A percentile compares a stretch with the other conserved stretches of the same genome.
phyloP scores from a whole-genome alignment of 1,140 invertebrate genomes.

The Bursaphelenchus mucronatus region DNA sequence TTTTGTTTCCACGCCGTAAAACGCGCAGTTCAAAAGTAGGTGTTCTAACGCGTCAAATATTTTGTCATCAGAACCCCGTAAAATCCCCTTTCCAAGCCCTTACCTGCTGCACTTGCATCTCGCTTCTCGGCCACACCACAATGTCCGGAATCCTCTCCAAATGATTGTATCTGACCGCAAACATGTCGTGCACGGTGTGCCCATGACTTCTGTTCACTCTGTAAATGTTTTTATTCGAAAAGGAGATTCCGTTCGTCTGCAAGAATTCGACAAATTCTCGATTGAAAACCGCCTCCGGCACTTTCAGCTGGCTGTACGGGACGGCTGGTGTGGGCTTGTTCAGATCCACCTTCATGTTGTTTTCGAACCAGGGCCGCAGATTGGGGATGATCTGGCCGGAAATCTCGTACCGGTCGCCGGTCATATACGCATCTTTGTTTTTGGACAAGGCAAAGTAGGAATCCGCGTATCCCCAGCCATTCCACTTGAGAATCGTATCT shows the following conservation, averaged over 20 bases:
- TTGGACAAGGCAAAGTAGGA: constrained; percentile 69
- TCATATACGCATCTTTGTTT: constrained; percentile 70
- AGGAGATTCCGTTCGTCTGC: constrained; percentile 67
- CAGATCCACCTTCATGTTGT: constrained; percentile 70
- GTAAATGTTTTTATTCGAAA: constrained; percentile 76
- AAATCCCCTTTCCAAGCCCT: not conserved
- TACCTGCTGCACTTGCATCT: constrained; percentile 41
- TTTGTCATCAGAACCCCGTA: no score
- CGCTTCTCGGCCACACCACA: constrained; percentile 76
- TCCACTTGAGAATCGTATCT: constrained; percentile 75
- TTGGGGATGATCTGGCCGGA: constrained; percentile 73
- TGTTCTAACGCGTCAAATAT: no score
- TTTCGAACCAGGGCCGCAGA: constrained; percentile 75
- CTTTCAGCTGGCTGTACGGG: constrained; percentile 49
- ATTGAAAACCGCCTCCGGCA: constrained; percentile 62
- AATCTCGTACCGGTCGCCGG: constrained; percentile 78
- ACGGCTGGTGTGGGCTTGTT: constrained; percentile 63
- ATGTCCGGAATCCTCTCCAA: constrained; percentile 84
- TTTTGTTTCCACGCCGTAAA: constrained; percentile 19
- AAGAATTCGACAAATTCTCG: constrained; percentile 69
- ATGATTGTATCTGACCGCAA: constrained; percentile 69
- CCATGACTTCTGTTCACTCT: constrained; percentile 85
- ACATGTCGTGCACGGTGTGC: constrained; percentile 86
- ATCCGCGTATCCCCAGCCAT: constrained; percentile 97
- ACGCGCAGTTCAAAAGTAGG: no score